These are phyloP conservation scores for Dryobotodes eremita DNA, from an alignment of 2,888 invertebrate species.

Conservation along the genomic window DNA sequence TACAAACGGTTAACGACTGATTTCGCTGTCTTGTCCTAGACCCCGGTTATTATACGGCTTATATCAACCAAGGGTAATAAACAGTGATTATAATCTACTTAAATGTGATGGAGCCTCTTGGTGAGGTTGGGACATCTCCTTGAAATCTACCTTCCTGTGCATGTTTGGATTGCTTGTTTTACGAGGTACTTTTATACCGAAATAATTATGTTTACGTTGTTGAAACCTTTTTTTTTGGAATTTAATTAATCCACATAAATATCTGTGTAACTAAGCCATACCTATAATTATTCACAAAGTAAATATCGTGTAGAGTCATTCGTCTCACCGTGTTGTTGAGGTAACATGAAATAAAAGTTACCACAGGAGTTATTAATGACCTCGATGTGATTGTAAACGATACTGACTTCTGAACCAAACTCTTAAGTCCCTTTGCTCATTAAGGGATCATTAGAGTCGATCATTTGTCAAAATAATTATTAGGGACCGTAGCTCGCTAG, in stretches of 20 bases:
- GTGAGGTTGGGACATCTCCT: slow-evolving; percentile 56
- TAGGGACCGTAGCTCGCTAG: not conserved
- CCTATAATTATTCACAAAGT: not conserved
- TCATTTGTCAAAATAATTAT: not conserved
- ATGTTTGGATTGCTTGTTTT: slow-evolving; percentile 1
- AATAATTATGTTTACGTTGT: not conserved
- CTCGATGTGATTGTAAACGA: not conserved
- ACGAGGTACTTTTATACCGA: not conserved
- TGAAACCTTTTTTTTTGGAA: not conserved
- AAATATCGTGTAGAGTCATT: not conserved
- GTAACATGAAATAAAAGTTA: not conserved
- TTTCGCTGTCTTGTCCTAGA: slow-evolving; percentile 76
- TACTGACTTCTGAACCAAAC: not conserved
- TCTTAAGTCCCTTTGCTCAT: not conserved
- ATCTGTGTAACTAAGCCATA: too few relatives aligned
- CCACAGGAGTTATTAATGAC: not conserved
- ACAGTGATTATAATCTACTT: slow-evolving; percentile 67
- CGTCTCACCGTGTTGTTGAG: not conserved
- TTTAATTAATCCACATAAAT: too few relatives aligned
- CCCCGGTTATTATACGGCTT: slow-evolving; percentile 69
- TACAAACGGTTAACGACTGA: slow-evolving; percentile 70
- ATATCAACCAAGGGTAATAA: slow-evolving; percentile 66
- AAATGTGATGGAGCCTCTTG: slow-evolving; percentile 39
- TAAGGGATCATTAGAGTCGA: not conserved
- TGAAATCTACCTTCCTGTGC: slow-evolving; percentile 3